Evolutionary conservation across 1,140 invertebrate genomes (phyloP).

Genomic region (Mamestra configurata): DNA sequence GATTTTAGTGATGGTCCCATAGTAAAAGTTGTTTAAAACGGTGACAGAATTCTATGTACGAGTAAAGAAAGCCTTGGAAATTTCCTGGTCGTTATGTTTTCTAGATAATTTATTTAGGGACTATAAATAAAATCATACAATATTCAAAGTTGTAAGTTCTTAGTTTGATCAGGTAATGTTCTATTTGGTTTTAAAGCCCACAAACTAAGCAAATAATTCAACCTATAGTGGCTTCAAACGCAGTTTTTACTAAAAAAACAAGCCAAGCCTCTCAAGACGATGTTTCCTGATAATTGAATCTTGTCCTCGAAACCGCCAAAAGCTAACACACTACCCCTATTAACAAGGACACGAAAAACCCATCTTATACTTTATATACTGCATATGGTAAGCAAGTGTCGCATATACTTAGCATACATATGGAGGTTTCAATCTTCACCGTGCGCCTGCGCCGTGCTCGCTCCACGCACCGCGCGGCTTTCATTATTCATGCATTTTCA

Average conservation of each 20-base stretch:
- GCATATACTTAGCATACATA: slow-evolving; percentile 41
- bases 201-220: background rate
- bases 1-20: too few species aligned
- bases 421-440: slow-evolving; percentile 22
- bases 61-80: too few species aligned
- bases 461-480: background rate
- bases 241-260: background rate
- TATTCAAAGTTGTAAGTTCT: too few species aligned
- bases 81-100: too few species aligned
- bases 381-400: background rate
- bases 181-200: too few species aligned
- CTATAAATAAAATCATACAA: too few species aligned
- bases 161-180: too few species aligned
- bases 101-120: too few species aligned
- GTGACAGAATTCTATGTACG: too few species aligned
- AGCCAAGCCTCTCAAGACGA: background rate
- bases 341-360: slow-evolving; percentile 3
- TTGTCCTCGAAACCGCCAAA: background rate
- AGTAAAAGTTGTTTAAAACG: too few species aligned
- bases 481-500: slow-evolving; percentile 50
- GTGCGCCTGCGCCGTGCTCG: slow-evolving; percentile 5
- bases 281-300: background rate
- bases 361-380: background rate
- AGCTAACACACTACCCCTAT: background rate
- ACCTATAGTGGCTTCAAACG: background rate